Evolutionary conservation across 2,888 invertebrate genomes (phyloP), one percentile per base, ranked within the genome.

Genomic region (Ptilodon capucinus): DNA sequence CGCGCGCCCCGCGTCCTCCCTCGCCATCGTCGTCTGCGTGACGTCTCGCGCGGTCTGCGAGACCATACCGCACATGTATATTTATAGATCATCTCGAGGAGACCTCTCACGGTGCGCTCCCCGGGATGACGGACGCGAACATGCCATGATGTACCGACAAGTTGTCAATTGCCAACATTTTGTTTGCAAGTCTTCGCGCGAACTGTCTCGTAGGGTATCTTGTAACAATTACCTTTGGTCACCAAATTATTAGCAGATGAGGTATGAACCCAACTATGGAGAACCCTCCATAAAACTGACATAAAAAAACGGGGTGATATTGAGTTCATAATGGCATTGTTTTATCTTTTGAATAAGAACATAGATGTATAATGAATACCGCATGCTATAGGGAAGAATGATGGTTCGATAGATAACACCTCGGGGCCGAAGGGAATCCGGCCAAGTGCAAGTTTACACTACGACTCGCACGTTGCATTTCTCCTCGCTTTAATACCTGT

Each of bases 391-490:
- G 5, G 17, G 48, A 57, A 56, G 53, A 55, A 42, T 60, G 48
- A 28, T 21, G 36, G 50, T 53, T 42, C 47, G 61, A 64, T 66
- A 69, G 65, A 51, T 53, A 65, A 66, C 64, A 60, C 51, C 58
- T 54, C 71, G 64, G 74, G 71, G 76, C 60, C 76, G 59, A 51
- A 73, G 74, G 60, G 87, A 87, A 85, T 61, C 86, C 86, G 40
- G 43, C 50, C 62, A 85, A 86, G 78, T 86, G 85, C 84, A 79
- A 76, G 77, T 78, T 72, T 70, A 76, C 69, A 73, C 53, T 60
- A 66, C 61, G 57, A 61, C 65, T 67, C 58, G 54, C 65, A 68
- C 58, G 54, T 61, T 50, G 46, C 42, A 39, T 38, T 43, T 40
- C 17, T 41, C 59, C 2, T 2, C 16, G 11, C 50, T 54, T 56